Conservation (phyloP, 2,888 invertebrate species). For the Synanthedon andrenaeformis region DNA sequence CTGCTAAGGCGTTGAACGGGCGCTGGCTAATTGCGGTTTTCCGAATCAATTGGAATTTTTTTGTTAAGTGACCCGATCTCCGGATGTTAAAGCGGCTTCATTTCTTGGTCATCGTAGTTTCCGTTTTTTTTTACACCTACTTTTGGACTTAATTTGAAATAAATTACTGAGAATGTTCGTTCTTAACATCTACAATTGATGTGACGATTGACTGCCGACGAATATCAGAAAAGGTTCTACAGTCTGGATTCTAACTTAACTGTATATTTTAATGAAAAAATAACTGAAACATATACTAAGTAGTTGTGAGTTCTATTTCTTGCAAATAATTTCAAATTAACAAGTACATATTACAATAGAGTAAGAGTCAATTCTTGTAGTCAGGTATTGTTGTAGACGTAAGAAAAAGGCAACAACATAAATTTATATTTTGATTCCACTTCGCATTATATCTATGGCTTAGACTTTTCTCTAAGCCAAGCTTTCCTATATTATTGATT, state of each 20-base stretch:
- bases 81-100: conserved; percentile 41
- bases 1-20: conserved; percentile 18
- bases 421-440: no score
- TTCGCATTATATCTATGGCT: no score
- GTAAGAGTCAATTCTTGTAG: no score
- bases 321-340: no score
- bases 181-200: conserved; percentile 2
- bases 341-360: no score
- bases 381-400: no score
- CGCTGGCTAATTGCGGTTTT: conserved; percentile 36
- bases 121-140: conserved; percentile 25
- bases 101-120: conserved; percentile 21
- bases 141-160: conserved; percentile 45
- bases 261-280: conserved; percentile 1
- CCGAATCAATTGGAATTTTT: conserved; percentile 37
- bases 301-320: no score
- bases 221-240: conserved; percentile 9
- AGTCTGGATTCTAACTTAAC: conserved; percentile 18
- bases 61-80: conserved; percentile 17
- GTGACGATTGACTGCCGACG: no score
- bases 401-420: no score
- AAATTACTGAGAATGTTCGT: conserved; percentile 43
- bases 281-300: no score
- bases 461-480: no score
- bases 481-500: no score